Evolutionary conservation across 2,113 vertebrate genomes (phyloP), one percentile per base, ranked within the genome.

Genomic region (Thryonomys swinderianus): DNA sequence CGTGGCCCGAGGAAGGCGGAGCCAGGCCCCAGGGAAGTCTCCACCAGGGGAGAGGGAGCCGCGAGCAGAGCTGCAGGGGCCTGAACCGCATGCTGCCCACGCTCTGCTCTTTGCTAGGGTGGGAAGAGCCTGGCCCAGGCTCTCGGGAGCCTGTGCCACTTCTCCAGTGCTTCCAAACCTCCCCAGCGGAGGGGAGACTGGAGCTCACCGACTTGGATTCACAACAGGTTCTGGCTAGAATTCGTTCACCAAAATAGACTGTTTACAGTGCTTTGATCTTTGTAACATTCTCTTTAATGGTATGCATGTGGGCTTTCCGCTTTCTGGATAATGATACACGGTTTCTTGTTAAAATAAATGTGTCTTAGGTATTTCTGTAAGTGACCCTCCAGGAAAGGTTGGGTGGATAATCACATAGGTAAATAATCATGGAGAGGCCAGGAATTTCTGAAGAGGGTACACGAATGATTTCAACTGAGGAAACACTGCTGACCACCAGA

Each of bases 11-110:
- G n/a, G 27, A 6, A 16, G 11, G 69, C 32, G 25, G 66, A 37
- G 18, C 34, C 18, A 37, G 10, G 40, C 3, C 45, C 40, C 32
- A 5, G 66, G 62, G n/a, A 78, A 42, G 53, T 34, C 16, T 62
- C 8, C n/a, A 14, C 1, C 0, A 3, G 0, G 10, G 37, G 4
- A 32, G 8, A 7, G 32, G 10, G 7, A 2, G 73, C 59, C 55
- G 3, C 51, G 79, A 40, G 40, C 48, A n/a, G 45, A 5, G 5
- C 42, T 18, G 25, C 71, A 5, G 7, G 37, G n/a, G 45, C 37
- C 64, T 6, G 13, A 23, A 64, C 18, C 14, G 14, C 23, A 34
- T 30, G 10, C 1, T 27, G 73, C 51, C 40, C 32, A 89, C 42
- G 18, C 8, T 14, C 0, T n/a, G 40, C 25, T 69, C 48, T 71